Evolutionary conservation across 2,797 vertebrate species (phyloP), one percentile per base, ranked within the genome.

Genomic region (Sebastes ruberrimus): DNA sequence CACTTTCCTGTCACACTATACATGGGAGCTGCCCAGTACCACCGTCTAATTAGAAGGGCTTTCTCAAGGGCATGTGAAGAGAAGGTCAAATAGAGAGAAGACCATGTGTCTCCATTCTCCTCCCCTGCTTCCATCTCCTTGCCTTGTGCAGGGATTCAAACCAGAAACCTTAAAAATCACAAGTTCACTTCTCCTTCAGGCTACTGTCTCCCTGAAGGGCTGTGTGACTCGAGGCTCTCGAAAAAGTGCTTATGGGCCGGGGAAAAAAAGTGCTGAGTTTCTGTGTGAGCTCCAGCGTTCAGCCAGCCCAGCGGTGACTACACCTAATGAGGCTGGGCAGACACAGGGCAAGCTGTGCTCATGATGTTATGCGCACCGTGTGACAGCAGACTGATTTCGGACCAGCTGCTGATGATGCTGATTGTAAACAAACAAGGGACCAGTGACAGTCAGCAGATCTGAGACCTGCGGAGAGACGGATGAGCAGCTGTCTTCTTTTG

Each of bases 401-500:
- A 86, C 27, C 91, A 90, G 91, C 84, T 89, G 90, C 83, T 74
- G 86, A 66, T 73, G 86, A 7, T 60, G 71, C 83, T 74, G 85
- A 86, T 74, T 30, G 86, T 80, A 86, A 92, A 93, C 85, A 92
- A 92, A 91, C 86, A 84, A 71, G 72, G 56, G 82, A 92, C 80
- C 76, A 28, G 81, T 78, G 85, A 82, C 83, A 82, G 84, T 78
- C 76, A 77, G 84, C 89, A 85, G 86, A 91, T 87, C 83, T 85
- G 81, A 75, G 81, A 78, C 86, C 85, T 87, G 89, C 83, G 67
- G 85, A 60, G 86, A 86, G 81, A 90, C 25, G 9, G 88, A 88
- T 81, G 76, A 90, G 82, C 86, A 87, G 86, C 82, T 88, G 87
- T 69, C 64, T 80, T 61, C 30, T 64, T 30, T 18, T 35, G 57